These are phyloP conservation scores for Eutolmus rufibarbis DNA, from an alignment of 2,888 invertebrate genomes.

Conservation along the genomic window DNA sequence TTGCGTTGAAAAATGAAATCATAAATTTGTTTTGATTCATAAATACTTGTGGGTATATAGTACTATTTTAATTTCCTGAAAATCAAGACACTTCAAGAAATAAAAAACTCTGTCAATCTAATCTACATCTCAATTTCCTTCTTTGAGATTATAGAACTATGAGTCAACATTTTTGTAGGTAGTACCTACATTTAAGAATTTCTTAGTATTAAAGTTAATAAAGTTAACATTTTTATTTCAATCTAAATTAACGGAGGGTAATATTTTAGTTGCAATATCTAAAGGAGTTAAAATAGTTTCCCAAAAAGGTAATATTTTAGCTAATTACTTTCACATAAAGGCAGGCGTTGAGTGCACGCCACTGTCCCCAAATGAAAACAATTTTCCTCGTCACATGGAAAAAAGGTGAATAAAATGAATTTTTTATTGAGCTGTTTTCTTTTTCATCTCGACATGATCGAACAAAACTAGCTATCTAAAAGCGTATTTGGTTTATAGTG, in stretches of 20 bases:
- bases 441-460: slow-evolving; percentile 4
- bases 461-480: slow-evolving; percentile 34
- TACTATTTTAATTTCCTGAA: no score
- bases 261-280: neutral
- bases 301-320: neutral
- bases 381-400: neutral
- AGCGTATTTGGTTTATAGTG: slow-evolving; percentile 28
- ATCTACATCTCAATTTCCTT: no score
- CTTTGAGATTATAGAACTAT: no score
- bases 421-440: slow-evolving; percentile 32
- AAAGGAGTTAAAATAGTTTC: neutral
- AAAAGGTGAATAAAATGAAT: slow-evolving; percentile 13
- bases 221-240: neutral
- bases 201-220: neutral
- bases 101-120: no score
- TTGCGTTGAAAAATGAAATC: neutral
- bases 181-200: neutral
- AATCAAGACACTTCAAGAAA: no score
- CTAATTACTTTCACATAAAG: neutral
- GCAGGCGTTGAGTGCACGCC: neutral
- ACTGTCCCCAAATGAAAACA: neutral
- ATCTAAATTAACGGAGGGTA: neutral
- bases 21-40: neutral
- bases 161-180: no score
- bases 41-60: neutral